phyloP scores from a whole-genome alignment of 2,888 invertebrate species.

The Saturnia pavonia region DNA sequence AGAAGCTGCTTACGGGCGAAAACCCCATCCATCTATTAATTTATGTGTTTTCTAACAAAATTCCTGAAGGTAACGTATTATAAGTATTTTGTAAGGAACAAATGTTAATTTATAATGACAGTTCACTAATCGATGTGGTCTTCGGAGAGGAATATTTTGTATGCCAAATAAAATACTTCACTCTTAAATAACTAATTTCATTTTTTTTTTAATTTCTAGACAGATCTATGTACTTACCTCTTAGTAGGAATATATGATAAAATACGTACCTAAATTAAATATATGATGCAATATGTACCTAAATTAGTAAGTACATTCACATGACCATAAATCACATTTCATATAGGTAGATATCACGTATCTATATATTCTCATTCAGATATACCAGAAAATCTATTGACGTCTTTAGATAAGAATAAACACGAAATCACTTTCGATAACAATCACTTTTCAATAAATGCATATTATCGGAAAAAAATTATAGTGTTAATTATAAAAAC shows the following conservation, averaged over 20 bases:
- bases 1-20: too few species aligned
- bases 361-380: not conserved
- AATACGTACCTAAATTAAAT: not conserved
- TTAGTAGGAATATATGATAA: not conserved
- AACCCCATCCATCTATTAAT: too few species aligned
- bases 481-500: not conserved
- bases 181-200: not conserved
- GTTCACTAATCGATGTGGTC: too few species aligned
- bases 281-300: not conserved
- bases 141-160: too few species aligned
- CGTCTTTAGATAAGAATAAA: conserved; percentile 17
- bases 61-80: too few species aligned
- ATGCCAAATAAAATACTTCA: too few species aligned
- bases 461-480: not conserved
- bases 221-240: not conserved
- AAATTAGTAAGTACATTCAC: not conserved
- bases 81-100: too few species aligned
- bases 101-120: too few species aligned
- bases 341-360: not conserved
- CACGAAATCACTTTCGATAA: conserved; percentile 7
- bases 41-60: too few species aligned
- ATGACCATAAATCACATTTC: conserved; percentile 3
- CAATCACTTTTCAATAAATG: not conserved
- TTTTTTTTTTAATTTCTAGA: not conserved
- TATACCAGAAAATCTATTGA: conserved; percentile 10